Evolutionary conservation across 2,888 invertebrate species (phyloP), one percentile per base, ranked within the genome.

Genomic region (Lepidocyrtinus sp.): DNA sequence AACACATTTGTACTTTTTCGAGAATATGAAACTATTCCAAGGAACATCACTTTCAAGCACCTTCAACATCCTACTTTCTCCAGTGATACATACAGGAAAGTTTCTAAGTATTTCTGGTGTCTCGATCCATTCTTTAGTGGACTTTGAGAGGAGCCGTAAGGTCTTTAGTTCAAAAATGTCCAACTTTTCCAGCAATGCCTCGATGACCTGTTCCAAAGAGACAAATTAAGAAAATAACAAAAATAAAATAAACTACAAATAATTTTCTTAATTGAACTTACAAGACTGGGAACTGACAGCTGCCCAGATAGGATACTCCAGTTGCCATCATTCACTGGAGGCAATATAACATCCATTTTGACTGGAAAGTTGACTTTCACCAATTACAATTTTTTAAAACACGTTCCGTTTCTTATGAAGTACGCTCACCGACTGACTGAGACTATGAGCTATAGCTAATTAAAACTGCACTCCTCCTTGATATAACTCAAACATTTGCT

Each of bases 1-100:
- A 22, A 78, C 26, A 19, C 64, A 73, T 68, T 73, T 78, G 45
- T 73, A 78, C 63, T 78, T 73, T 36, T 78, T 78, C 22, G 78
- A 73, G 65, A 78, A 78, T 2, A 73, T 65, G 17, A 78, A 78
- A 24, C 63, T 68, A 62, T 17, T 78, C 78, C 78, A 78, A 1
- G 50, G 45, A n/a, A 78, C 73, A 17, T 25, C 50, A 26, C 46
- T 50, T 1, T 62, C 26, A 1, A 77, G 9, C 19, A 78, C 45
- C 0, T 73, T 50, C 19, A 62, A 7, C 73, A 78, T 73, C 1
- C 78, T 67, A 36, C 3, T 25, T 24, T 78, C 78, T 15, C 73
- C 62, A 19, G 72, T 78, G 22, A 78, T 73, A 3, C 73, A 63
- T 1, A 78, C 78, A 27, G 73, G 9, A 17, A 78, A 78, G 3